These are phyloP conservation scores for Meriones psammophilus DNA, from an alignment of 2,797 vertebrate genomes.

Conservation along the genomic window DNA sequence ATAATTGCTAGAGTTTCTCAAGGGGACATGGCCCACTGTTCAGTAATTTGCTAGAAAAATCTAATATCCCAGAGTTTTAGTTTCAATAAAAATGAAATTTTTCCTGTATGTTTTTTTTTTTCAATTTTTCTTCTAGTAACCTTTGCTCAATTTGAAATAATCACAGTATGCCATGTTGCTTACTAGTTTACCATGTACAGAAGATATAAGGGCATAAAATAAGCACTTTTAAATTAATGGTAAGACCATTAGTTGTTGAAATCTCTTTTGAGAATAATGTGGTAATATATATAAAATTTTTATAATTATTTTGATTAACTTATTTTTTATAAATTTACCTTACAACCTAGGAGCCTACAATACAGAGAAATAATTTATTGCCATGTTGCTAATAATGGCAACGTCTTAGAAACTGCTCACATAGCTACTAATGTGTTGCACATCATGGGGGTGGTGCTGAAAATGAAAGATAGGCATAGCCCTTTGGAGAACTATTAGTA, in stretches of 20 bases:
- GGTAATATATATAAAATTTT: not conserved
- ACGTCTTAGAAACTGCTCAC: not conserved
- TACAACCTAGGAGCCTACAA: not conserved
- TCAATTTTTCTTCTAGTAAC: constrained; percentile 30
- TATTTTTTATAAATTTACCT: constrained; percentile 49
- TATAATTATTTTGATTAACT: constrained; percentile 39
- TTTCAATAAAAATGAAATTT: constrained; percentile 50
- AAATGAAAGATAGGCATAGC: not conserved
- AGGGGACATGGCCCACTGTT: constrained; percentile 52
- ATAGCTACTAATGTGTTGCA: not conserved
- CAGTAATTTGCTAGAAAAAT: constrained; percentile 64
- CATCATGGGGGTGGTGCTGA: not conserved
- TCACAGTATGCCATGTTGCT: constrained; percentile 5
- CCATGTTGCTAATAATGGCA: constrained; percentile 18
- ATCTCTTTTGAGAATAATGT: constrained; percentile 54
- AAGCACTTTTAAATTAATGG: not conserved
- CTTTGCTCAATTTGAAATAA: constrained; percentile 28
- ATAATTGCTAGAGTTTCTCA: constrained; percentile 77
- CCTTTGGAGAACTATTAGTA: constrained; percentile 14
- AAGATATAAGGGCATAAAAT: not conserved
- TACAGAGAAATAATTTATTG: constrained; percentile 22
- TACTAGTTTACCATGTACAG: constrained; percentile 51
- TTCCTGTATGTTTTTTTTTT: constrained; percentile 35
- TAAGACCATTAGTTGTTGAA: constrained; percentile 20
- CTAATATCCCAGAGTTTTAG: constrained; percentile 25